Conservation (phyloP, 2,888 invertebrate species). For the Lasioglossum leucozonium region DNA sequence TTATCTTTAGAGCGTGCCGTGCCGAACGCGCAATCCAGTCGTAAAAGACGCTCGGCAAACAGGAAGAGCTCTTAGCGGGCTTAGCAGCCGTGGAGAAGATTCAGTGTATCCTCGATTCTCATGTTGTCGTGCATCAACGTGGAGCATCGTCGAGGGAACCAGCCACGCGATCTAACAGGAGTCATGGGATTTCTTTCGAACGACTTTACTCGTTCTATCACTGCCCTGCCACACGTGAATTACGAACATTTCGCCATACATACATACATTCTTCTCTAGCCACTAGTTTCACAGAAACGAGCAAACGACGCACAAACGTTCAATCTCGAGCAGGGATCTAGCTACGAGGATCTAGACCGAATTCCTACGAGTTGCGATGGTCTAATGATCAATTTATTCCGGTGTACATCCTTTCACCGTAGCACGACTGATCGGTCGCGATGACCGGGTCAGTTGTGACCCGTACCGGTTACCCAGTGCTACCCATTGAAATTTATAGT, state of each 20-base stretch:
- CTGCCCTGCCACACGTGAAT: conserved; percentile 44
- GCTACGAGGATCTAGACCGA: background rate
- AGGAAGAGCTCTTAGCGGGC: background rate
- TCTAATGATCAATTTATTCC: background rate
- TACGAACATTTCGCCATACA: conserved; percentile 21
- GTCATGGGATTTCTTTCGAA: conserved; percentile 10
- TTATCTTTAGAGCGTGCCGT: background rate
- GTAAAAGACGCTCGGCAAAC: conserved; percentile 1
- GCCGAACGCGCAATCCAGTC: background rate
- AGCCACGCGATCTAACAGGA: background rate
- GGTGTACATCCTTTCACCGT: background rate
- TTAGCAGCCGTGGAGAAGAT: background rate
- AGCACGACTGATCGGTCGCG: background rate
- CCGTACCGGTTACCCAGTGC: background rate
- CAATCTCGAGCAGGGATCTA: background rate
- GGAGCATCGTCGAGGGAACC: background rate
- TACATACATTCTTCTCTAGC: conserved; percentile 14
- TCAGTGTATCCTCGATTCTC: background rate
- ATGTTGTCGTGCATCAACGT: background rate
- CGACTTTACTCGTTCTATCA: conserved; percentile 37
- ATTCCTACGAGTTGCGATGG: background rate
- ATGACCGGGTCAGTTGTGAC: background rate
- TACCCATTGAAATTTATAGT: background rate
- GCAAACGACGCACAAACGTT: conserved; percentile 15
- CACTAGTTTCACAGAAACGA: conserved; percentile 7